A percentile compares a stretch with the other conserved stretches of the same genome.
Evolutionary conservation across 2,113 vertebrate species (phyloP).

Genomic region (Setophaga kirtlandii): DNA sequence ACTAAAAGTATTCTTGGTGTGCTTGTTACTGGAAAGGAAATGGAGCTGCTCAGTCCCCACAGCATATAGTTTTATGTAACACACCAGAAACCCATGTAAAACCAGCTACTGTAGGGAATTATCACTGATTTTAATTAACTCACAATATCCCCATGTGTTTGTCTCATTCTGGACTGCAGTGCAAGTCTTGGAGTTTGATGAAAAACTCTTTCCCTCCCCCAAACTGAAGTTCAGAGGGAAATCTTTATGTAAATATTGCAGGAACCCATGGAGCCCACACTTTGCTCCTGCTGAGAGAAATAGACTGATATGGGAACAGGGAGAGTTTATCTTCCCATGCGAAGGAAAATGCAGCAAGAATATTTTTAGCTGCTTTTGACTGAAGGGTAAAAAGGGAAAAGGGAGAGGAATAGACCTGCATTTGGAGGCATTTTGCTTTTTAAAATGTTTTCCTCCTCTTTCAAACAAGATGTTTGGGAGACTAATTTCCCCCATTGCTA

Average conservation of each 20-base stretch:
- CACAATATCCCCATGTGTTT: not conserved
- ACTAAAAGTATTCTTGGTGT: not conserved
- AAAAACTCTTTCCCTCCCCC: not conserved
- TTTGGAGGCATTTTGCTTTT: constrained; percentile 18
- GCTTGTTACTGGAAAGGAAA: not conserved
- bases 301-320: not conserved
- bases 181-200: not conserved
- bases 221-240: not conserved
- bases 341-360: not conserved
- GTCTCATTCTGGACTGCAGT: not conserved
- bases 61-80: not conserved
- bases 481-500: constrained; percentile 30
- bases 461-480: constrained; percentile 15
- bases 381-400: constrained; percentile 1
- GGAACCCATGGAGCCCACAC: not conserved
- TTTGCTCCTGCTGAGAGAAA: constrained; percentile 11
- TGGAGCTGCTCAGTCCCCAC: not conserved
- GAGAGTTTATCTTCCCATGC: not conserved
- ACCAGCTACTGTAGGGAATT: not conserved
- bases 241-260: not conserved
- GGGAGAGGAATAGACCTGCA: not conserved
- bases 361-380: constrained; percentile 60
- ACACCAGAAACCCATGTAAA: not conserved
- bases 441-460: constrained; percentile 4
- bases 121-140: not conserved